phyloP scores from a whole-genome alignment of 2,888 invertebrate species.

The Phlogophora meticulosa region DNA sequence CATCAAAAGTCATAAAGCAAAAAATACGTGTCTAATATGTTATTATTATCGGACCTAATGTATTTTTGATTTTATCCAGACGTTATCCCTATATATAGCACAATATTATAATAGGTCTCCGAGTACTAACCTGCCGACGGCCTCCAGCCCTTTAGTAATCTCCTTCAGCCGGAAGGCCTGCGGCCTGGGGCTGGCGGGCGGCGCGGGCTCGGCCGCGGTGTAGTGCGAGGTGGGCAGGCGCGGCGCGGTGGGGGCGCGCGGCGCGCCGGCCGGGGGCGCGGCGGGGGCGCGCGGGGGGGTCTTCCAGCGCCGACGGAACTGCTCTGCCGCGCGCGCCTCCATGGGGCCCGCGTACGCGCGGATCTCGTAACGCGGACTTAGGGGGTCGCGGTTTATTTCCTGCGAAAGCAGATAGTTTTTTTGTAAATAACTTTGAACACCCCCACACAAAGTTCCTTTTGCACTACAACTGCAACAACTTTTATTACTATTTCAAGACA shows the following conservation, averaged over 20 bases:
- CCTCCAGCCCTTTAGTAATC: slow-evolving; percentile 96
- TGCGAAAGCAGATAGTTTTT: slow-evolving; percentile 73
- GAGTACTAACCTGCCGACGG: slow-evolving; percentile 93
- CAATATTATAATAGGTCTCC: too few species aligned
- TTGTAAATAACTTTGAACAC: too few species aligned
- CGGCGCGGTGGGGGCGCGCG: slow-evolving; percentile 91
- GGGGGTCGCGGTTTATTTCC: slow-evolving; percentile 92
- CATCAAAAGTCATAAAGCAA: too few species aligned
- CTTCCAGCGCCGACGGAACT: slow-evolving; percentile 95
- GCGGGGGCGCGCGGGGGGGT: slow-evolving; percentile 92
- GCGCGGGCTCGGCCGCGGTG: neutral
- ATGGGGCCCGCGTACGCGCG: slow-evolving; percentile 98
- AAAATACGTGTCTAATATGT: too few species aligned
- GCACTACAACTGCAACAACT: too few species aligned
- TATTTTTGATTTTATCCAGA: too few species aligned
- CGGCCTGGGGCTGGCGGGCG: slow-evolving; percentile 53
- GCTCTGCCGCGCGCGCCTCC: slow-evolving; percentile 93
- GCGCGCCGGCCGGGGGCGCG: slow-evolving; percentile 85
- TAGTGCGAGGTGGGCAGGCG: slow-evolving; percentile 91
- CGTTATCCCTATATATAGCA: too few species aligned
- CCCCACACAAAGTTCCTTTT: too few species aligned
- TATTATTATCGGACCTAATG: too few species aligned
- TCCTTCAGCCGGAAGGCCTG: slow-evolving; percentile 92
- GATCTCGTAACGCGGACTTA: slow-evolving; percentile 94
- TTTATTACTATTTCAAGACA: too few species aligned